Evolutionary conservation across 2,888 invertebrate genomes (phyloP).

Genomic region (Acrobasis consociella): DNA sequence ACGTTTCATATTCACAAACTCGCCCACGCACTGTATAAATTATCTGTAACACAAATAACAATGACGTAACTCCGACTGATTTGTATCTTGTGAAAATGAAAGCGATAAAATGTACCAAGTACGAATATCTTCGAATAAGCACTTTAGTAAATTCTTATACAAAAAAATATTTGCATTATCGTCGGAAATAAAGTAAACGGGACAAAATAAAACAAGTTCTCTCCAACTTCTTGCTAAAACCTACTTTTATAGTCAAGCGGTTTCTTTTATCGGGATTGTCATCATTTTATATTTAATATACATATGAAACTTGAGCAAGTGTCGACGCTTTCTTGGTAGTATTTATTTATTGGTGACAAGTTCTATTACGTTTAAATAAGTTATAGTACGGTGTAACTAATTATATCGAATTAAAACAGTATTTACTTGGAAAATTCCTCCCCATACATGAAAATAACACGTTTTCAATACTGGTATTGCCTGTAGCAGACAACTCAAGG

Average conservation of each 20-base stretch:
- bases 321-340: not conserved
- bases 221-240: not conserved
- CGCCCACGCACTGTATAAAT: conserved; percentile 18
- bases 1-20: conserved; percentile 12
- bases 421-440: no score
- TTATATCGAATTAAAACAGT: no score
- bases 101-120: conserved; percentile 1
- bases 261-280: not conserved
- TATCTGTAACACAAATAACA: conserved; percentile 14
- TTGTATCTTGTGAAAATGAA: conserved; percentile 8
- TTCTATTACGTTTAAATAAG: no score
- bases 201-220: not conserved
- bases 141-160: not conserved
- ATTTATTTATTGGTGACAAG: no score
- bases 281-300: not conserved
- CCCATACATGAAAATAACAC: no score
- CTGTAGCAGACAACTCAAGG: not conserved
- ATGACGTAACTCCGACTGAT: conserved; percentile 8
- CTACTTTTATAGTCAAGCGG: not conserved
- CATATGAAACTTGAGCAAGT: not conserved
- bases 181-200: conserved; percentile 1
- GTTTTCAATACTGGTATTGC: not conserved
- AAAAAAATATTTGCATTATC: not conserved
- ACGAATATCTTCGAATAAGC: conserved; percentile 2
- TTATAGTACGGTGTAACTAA: no score